Percentiles rank a stretch among this genome's conserved stretches.
phyloP scores from a whole-genome alignment of 2,113 vertebrate species.

The Ailuropoda melanoleuca region DNA sequence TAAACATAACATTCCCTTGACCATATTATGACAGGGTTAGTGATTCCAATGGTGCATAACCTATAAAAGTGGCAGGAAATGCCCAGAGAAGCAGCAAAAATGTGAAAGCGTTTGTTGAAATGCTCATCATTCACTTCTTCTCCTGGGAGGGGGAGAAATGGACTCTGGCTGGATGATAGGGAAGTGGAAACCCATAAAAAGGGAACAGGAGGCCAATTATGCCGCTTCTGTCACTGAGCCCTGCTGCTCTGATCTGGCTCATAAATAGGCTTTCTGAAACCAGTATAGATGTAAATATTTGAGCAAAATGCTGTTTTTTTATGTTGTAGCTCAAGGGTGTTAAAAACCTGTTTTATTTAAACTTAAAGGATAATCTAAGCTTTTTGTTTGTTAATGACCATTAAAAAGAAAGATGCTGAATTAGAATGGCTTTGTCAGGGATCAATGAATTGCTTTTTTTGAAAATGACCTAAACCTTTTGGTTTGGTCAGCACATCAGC shows the following conservation, averaged over 20 bases:
- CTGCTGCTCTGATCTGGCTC: conserved; percentile 3
- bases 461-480: neutral
- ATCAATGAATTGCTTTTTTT: neutral
- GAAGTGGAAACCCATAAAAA: conserved; percentile 25
- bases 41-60: conserved; percentile 13
- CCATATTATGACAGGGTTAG: neutral
- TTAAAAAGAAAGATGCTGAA: conserved; percentile 2
- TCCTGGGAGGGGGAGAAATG: neutral
- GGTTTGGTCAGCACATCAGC: neutral
- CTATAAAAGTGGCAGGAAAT: conserved; percentile 29
- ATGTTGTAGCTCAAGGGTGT: conserved; percentile 2
- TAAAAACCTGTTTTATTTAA: conserved; percentile 31
- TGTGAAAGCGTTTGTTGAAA: conserved; percentile 21
- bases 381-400: neutral
- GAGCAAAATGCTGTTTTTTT: conserved; percentile 25
- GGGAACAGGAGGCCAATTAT: neutral
- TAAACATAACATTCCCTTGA: conserved; percentile 4
- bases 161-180: neutral
- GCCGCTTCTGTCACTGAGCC: neutral
- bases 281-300: conserved; percentile 41
- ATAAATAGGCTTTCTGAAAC: conserved; percentile 18
- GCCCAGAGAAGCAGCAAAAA: neutral
- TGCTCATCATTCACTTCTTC: neutral
- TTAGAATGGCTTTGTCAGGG: neutral
- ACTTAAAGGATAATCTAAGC: neutral